phyloP scores from a whole-genome alignment of 1,140 invertebrate species.

The Hormaphis cornu region DNA sequence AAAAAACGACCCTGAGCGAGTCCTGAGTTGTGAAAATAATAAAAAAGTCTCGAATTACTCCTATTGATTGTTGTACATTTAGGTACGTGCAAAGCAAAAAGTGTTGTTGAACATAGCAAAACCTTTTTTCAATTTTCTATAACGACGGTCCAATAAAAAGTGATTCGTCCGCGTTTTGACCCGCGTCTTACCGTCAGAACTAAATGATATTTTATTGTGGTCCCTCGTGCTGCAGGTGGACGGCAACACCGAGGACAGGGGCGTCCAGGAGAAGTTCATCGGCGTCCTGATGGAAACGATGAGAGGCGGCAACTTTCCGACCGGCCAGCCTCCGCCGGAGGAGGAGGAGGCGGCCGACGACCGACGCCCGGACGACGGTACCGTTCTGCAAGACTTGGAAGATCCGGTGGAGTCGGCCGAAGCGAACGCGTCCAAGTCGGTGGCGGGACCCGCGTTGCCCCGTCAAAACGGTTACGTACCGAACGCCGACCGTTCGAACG shows the following conservation, averaged over 20 bases:
- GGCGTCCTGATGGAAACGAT: conserved; percentile 57
- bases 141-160: no score
- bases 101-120: no score
- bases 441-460: not conserved
- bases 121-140: no score
- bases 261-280: conserved; percentile 65
- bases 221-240: conserved; percentile 67
- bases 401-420: conserved; percentile 10
- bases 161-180: no score
- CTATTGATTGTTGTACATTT: no score
- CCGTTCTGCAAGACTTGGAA: conserved; percentile 36
- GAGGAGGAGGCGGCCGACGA: conserved; percentile 35
- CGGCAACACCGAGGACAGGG: conserved; percentile 63
- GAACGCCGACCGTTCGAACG: not conserved
- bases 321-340: no score
- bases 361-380: conserved; percentile 36
- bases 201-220: no score
- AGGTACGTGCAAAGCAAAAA: no score
- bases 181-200: no score
- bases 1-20: no score
- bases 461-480: conserved; percentile 31
- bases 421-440: not conserved
- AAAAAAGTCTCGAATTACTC: no score
- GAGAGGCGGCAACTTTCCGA: conserved; percentile 38
- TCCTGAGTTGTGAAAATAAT: no score